Evolutionary conservation across 2,113 vertebrate genomes (phyloP).

Genomic region (Tachysurus vachellii): DNA sequence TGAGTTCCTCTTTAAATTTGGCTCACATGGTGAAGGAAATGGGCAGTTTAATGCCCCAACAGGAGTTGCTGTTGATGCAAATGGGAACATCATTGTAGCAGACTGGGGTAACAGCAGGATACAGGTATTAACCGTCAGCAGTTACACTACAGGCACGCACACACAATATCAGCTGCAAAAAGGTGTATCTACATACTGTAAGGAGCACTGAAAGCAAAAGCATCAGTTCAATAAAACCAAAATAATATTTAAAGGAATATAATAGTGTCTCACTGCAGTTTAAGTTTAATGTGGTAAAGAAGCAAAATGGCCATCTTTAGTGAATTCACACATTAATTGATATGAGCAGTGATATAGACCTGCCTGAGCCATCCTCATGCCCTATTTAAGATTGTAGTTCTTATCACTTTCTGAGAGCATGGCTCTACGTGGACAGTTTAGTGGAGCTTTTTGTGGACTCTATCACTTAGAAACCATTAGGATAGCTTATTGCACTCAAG

Average conservation of each 20-base stretch:
- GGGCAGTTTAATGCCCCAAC: conserved; percentile 97
- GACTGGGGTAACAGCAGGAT: conserved; percentile 98
- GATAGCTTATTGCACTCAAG: too few species aligned
- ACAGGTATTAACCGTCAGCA: conserved; percentile 75
- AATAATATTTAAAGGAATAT: not conserved
- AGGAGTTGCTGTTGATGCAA: conserved; percentile 88
- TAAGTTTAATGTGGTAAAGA: not conserved
- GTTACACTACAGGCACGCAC: not conserved
- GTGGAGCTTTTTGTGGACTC: too few species aligned
- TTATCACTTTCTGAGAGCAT: too few species aligned
- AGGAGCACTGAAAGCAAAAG: not conserved
- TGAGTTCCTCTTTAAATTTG: conserved; percentile 95
- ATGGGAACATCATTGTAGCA: conserved; percentile 95
- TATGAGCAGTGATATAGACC: not conserved
- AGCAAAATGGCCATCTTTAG: not conserved
- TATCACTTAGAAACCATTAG: too few species aligned
- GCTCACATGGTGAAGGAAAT: conserved; percentile 93
- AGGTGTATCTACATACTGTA: not conserved
- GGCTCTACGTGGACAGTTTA: too few species aligned
- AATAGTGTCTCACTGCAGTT: not conserved
- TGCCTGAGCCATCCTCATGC: too few species aligned
- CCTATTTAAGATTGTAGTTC: too few species aligned
- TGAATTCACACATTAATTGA: not conserved
- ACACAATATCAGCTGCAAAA: not conserved
- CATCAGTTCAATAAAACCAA: not conserved